These are phyloP conservation scores for Mamestra configurata DNA, from an alignment of 1,140 invertebrate species.

Conservation along the genomic window DNA sequence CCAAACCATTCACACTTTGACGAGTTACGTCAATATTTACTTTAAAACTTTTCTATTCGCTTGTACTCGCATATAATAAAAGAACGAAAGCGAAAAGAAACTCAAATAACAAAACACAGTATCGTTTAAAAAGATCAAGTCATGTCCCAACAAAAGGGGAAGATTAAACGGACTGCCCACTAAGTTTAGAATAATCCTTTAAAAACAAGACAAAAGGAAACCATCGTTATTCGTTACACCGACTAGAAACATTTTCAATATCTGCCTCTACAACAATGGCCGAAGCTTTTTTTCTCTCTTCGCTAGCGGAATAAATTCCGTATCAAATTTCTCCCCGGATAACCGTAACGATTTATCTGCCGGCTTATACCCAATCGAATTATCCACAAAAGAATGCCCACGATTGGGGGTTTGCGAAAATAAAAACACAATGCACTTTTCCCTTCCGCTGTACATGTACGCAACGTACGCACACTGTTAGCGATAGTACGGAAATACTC, in stretches of 20 bases:
- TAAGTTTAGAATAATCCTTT: slow-evolving; percentile 72
- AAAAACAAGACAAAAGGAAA: slow-evolving; percentile 72
- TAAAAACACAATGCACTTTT: slow-evolving; percentile 80
- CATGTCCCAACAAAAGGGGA: slow-evolving; percentile 65
- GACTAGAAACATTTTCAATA: slow-evolving; percentile 82
- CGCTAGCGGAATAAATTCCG: slow-evolving; percentile 58
- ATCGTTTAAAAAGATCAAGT: slow-evolving; percentile 66
- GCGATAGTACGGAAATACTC: slow-evolving; percentile 83
- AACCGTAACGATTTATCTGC: slow-evolving; percentile 60
- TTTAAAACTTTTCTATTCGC: slow-evolving; percentile 64
- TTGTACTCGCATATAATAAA: slow-evolving; percentile 52
- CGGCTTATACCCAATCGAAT: slow-evolving; percentile 58
- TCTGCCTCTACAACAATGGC: slow-evolving; percentile 74
- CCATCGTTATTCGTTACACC: slow-evolving; percentile 65
- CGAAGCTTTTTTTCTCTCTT: slow-evolving; percentile 62
- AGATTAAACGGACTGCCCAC: slow-evolving; percentile 66
- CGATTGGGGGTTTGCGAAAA: slow-evolving; percentile 53
- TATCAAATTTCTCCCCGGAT: slow-evolving; percentile 68
- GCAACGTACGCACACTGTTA: slow-evolving; percentile 73
- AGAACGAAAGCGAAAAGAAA: slow-evolving; percentile 64
- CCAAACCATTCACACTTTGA: slow-evolving; percentile 66
- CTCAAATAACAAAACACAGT: slow-evolving; percentile 52
- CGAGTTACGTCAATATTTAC: slow-evolving; percentile 72
- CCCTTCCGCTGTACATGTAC: slow-evolving; percentile 69
- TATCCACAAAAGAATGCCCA: slow-evolving; percentile 56